Evolutionary conservation across 2,797 vertebrate species (phyloP).

Genomic region (Echiichthys vipera): DNA sequence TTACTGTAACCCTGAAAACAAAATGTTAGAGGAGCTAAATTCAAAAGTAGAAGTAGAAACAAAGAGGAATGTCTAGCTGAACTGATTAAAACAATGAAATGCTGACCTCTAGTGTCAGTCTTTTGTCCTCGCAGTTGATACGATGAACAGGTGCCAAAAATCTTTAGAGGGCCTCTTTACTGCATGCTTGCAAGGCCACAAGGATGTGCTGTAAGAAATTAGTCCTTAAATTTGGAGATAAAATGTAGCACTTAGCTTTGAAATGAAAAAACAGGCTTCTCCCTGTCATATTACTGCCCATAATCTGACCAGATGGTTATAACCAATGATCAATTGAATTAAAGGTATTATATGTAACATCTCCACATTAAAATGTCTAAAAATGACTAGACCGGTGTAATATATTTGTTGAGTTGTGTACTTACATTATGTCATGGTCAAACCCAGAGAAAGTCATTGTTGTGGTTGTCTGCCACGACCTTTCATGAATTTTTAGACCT

Average conservation of each 20-base stretch:
- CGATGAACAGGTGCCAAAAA: not conserved
- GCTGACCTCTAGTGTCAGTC: conserved; percentile 70
- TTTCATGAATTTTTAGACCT: too few species aligned
- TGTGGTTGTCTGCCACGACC: too few species aligned
- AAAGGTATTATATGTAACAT: too few species aligned
- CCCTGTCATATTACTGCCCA: not conserved
- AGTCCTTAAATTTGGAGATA: not conserved
- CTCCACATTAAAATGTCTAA: too few species aligned
- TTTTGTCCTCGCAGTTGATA: conserved; percentile 47
- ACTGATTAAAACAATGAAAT: conserved; percentile 45
- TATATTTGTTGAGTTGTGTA: too few species aligned
- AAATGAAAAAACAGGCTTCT: not conserved
- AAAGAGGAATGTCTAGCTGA: not conserved
- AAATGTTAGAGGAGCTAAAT: not conserved
- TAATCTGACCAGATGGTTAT: not conserved
- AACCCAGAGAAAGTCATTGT: too few species aligned
- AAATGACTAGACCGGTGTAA: too few species aligned
- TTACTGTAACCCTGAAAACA: not conserved
- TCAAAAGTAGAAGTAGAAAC: not conserved
- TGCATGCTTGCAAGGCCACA: not conserved
- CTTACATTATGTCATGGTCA: too few species aligned
- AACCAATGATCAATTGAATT: too few species aligned
- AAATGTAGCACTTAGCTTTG: not conserved
- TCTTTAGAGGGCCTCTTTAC: not conserved
- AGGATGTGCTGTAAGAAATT: not conserved